Evolutionary conservation across 2,888 invertebrate species (phyloP).

Genomic region (Nomada goodeniana): DNA sequence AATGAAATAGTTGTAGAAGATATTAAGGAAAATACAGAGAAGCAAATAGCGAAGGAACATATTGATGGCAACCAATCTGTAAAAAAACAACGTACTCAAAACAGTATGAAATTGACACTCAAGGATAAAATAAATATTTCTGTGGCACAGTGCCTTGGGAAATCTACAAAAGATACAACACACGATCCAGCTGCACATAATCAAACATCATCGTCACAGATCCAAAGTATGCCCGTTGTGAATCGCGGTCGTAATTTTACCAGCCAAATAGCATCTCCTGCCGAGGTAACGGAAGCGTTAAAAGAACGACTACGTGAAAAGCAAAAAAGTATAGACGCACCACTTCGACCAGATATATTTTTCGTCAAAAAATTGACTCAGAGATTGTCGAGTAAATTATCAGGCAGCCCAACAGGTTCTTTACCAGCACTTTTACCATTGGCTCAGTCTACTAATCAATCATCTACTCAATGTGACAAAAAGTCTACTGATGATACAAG

Average conservation of each 20-base stretch:
- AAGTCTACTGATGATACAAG: constrained; percentile 51
- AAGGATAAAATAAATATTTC: constrained; percentile 44
- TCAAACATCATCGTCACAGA: constrained; percentile 55
- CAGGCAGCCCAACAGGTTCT: constrained; percentile 71
- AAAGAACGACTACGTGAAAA: constrained; percentile 85
- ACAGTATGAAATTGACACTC: constrained; percentile 18
- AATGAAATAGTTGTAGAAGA: neutral
- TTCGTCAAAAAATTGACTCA: constrained; percentile 86
- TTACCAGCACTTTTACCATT: constrained; percentile 73
- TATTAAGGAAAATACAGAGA: constrained; percentile 16
- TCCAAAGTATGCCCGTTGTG: constrained; percentile 30
- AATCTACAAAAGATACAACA: constrained; percentile 21
- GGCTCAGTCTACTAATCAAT: constrained; percentile 55
- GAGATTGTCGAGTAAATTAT: constrained; percentile 84
- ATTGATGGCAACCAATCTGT: constrained; percentile 54
- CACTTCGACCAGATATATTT: constrained; percentile 84
- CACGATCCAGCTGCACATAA: constrained; percentile 34
- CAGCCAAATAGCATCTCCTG: constrained; percentile 86
- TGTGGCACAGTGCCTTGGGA: constrained; percentile 29
- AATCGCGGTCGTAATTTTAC: constrained; percentile 82
- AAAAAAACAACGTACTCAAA: constrained; percentile 38
- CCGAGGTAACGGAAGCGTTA: constrained; percentile 86
- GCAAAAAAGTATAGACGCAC: constrained; percentile 83
- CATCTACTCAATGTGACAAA: constrained; percentile 47
- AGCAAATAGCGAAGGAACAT: constrained; percentile 28